Percentiles rank a stretch among this genome's conserved stretches.
Conservation (phyloP, 2,113 vertebrate genomes). For the Megalops atlanticus region DNA sequence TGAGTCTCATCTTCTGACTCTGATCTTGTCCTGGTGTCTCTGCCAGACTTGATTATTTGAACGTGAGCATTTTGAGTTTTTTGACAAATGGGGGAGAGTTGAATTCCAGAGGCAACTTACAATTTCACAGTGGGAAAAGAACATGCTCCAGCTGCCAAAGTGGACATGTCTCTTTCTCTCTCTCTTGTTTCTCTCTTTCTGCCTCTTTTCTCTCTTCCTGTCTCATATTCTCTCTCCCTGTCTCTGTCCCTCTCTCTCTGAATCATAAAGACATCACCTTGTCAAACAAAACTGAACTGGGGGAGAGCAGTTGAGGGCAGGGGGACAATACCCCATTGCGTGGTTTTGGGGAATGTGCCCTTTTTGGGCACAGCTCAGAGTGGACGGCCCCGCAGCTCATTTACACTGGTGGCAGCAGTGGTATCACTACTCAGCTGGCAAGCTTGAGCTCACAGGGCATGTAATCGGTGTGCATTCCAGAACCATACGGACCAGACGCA, state of each 20-base stretch:
- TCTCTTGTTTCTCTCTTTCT: too few relatives aligned
- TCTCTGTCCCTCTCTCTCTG: too few relatives aligned
- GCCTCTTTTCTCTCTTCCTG: too few relatives aligned
- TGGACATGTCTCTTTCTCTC: too few relatives aligned
- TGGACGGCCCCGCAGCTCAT: constrained; percentile 10
- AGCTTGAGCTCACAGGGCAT: constrained; percentile 53
- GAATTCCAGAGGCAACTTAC: too few relatives aligned
- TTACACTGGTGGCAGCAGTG: constrained; percentile 44
- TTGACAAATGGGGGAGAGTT: too few relatives aligned
- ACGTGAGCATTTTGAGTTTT: too few relatives aligned
- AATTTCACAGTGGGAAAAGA: too few relatives aligned
- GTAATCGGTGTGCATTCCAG: constrained; percentile 41
- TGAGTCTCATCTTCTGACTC: too few relatives aligned
- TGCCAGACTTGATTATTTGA: too few relatives aligned
- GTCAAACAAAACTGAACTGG: not conserved
- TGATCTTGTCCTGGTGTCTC: too few relatives aligned
- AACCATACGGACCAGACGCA: constrained; percentile 23
- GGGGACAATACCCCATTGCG: not conserved
- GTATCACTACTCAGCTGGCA: constrained; percentile 71
- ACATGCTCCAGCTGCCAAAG: too few relatives aligned
- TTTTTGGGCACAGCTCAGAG: constrained; percentile 27
- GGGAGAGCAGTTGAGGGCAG: not conserved
- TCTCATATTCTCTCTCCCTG: not conserved
- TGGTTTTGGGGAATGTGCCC: constrained; percentile 26
- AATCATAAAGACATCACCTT: not conserved